Conservation (phyloP, 2,797 vertebrate genomes). For the Parotocinclus haroldoi region DNA sequence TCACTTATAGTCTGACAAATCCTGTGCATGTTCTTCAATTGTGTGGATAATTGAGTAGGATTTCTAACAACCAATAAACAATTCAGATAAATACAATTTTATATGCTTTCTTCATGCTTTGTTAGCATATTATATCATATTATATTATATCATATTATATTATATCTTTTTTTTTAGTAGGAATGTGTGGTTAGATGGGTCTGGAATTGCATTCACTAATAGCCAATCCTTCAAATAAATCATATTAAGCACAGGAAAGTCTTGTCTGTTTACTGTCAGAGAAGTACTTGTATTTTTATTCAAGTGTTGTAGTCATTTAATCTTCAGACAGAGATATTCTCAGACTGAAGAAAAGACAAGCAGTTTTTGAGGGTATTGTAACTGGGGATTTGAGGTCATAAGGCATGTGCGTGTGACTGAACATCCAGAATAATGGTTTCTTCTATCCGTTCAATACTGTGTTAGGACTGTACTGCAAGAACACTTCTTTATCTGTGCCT, state of each 20-base stretch:
- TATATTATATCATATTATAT: no score
- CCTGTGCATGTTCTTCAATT: no score
- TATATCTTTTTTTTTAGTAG: no score
- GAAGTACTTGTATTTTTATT: slow-evolving; percentile 33
- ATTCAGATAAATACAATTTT: no score
- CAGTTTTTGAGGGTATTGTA: not conserved
- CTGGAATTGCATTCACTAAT: slow-evolving; percentile 3
- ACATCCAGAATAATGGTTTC: slow-evolving; percentile 27
- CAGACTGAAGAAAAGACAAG: slow-evolving; percentile 12
- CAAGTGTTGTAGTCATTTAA: slow-evolving; percentile 34
- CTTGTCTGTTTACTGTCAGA: slow-evolving; percentile 2
- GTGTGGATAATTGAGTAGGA: no score
- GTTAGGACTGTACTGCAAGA: not conserved
- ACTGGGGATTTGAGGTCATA: slow-evolving; percentile 20
- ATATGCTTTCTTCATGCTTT: no score
- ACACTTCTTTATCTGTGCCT: slow-evolving; percentile 3
- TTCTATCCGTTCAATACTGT: not conserved
- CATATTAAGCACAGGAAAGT: not conserved
- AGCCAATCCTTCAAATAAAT: not conserved
- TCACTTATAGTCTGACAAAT: no score
- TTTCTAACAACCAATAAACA: no score
- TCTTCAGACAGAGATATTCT: slow-evolving; percentile 31
- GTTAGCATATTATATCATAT: no score
- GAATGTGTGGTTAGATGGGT: not conserved
- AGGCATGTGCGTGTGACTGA: slow-evolving; percentile 35